Base-by-base conservation (phyloP, 2,797 vertebrate species). In the Mus caroli region DNA sequence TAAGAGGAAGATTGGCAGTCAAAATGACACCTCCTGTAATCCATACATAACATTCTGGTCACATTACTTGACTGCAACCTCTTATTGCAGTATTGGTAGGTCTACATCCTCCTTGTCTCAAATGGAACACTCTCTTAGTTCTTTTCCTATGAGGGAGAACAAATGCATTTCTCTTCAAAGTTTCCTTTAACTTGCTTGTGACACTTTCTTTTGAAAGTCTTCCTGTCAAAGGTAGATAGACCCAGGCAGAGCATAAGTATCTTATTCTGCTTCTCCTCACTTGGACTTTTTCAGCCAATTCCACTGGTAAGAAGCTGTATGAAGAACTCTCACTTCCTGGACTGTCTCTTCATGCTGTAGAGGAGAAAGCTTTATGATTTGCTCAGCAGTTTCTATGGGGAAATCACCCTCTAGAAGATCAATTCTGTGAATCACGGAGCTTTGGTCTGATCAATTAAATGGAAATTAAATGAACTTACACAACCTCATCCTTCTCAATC, bases 361-460 rank as follows among this genome's bases (percentile, higher is more conserved):
- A 58, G 26, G 3, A 79, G 19, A 22, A n/a, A 46, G 15, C 4
- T 77, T 75, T 40, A 46, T 31, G 40, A 69, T 15, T n/a, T 60
- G 11, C 9, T 1, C 0, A 8, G 46, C 31, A 17, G 15, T 11
- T n/a, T 28, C n/a, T 8, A 15, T 69, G 58, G 13, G 1, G n/a
- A 6, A 6, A 73, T 58, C 46, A 1, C 52, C 3, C 1, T 76
- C 34, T 52, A 31, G 28, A 43, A 82, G 34, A 71, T 34, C 84
- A 52, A 46, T 92, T 56, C 52, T 69, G 56, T 24, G 22, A 69
- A 11, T 92, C 56, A 78, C 80, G 46, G 78, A 13, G 17, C 1
- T 17, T 37, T 56, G 12, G 10, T 80, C 67, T 95, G 46, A 50
- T 82, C 88, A 85, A 58, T 91, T 82, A 75, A 95, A n/a, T 82